phyloP scores from a whole-genome alignment of 2,113 vertebrate species.

The Sander lucioperca region DNA sequence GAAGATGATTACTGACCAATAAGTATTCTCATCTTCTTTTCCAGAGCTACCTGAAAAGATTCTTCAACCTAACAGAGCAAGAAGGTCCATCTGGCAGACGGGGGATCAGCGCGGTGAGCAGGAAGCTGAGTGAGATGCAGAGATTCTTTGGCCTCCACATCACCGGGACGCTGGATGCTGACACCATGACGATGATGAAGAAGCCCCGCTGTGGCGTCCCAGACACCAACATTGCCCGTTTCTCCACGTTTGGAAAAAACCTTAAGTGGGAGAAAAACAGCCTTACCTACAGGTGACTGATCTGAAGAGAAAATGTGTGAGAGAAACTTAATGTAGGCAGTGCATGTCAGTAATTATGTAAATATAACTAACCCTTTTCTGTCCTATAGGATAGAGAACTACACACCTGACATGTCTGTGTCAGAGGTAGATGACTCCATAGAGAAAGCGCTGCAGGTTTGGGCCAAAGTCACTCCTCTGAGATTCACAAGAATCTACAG shows the following conservation, averaged over 20 bases:
- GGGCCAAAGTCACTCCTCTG: conserved; percentile 87
- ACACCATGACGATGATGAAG: conserved; percentile 85
- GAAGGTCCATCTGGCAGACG: not conserved
- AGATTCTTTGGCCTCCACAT: conserved; percentile 85
- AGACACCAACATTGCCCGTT: conserved; percentile 75
- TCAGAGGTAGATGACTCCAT: conserved; percentile 85
- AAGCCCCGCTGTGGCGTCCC: conserved; percentile 88
- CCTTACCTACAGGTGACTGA: conserved; percentile 89
- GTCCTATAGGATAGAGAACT: conserved; percentile 87
- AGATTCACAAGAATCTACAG: conserved; percentile 83
- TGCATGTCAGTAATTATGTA: too few relatives aligned
- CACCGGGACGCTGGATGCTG: conserved; percentile 81
- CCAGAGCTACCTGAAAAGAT: conserved; percentile 79
- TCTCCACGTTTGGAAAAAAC: conserved; percentile 72
- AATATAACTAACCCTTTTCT: conserved; percentile 7
- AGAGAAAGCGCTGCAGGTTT: conserved; percentile 85
- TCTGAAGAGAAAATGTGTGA: not conserved
- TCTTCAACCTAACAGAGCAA: conserved; percentile 79
- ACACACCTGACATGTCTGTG: conserved; percentile 84
- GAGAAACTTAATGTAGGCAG: not conserved
- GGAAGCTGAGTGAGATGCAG: conserved; percentile 90
- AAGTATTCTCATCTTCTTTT: not conserved
- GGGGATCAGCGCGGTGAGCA: not conserved
- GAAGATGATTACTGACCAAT: not conserved
- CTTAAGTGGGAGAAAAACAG: conserved; percentile 85